phyloP scores from a whole-genome alignment of 2,888 invertebrate species.

The Drosophila anceps region DNA sequence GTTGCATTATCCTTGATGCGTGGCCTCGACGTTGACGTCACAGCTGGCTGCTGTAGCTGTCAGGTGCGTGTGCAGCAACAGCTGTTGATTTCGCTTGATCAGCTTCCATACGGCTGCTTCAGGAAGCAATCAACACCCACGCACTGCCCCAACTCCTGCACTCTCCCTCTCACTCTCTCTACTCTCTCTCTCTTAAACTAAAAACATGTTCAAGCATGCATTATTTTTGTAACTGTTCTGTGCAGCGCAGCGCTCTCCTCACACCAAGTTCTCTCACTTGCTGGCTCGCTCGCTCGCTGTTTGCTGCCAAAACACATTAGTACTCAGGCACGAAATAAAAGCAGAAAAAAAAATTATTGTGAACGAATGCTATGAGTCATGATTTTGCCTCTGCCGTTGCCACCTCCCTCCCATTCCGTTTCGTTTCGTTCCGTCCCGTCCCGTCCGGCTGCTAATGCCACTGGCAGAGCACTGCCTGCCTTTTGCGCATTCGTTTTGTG shows the following conservation, averaged over 20 bases:
- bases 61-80: conserved; percentile 69
- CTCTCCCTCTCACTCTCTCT: conserved; percentile 4
- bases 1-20: conserved; percentile 66
- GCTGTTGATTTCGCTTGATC: conserved; percentile 52
- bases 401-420: conserved; percentile 8
- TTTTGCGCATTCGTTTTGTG: conserved; percentile 77
- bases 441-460: conserved; percentile 15
- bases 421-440: not conserved
- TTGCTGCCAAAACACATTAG: conserved; percentile 77
- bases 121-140: conserved; percentile 45
- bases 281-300: conserved; percentile 29
- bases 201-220: conserved; percentile 58
- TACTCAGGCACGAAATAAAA: conserved; percentile 79
- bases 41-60: conserved; percentile 30
- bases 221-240: conserved; percentile 70
- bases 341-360: conserved; percentile 63
- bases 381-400: conserved; percentile 56
- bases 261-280: conserved; percentile 9
- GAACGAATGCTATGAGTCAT: conserved; percentile 77
- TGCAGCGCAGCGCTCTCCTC: conserved; percentile 31
- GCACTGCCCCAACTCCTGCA: conserved; percentile 10
- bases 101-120: conserved; percentile 36
- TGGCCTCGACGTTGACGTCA: conserved; percentile 69
- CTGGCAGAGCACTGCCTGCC: conserved; percentile 53
- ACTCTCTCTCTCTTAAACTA: no score